Base-by-base conservation (phyloP, 2,888 invertebrate genomes). In the Drosophila mayaguana region DNA sequence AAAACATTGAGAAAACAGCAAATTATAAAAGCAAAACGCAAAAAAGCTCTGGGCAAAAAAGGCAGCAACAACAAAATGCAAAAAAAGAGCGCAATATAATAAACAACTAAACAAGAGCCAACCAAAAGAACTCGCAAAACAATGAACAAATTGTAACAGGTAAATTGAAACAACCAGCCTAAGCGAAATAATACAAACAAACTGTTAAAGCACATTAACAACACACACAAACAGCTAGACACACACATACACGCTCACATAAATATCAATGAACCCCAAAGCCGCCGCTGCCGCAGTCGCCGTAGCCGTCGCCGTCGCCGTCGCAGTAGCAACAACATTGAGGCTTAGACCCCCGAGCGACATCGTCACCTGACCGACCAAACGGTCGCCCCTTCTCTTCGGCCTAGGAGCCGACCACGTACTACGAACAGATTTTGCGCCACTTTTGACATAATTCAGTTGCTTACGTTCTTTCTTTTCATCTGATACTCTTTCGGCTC, bases 201-300 rank as follows among this genome's bases (percentile, higher is more conserved):
- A 20, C 62, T 65, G 62, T 57, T 55, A 77, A 63, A 60, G 48
- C 56, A 59, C 62, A 48, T 43, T n/a, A 42, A 14, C 8, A 36
- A 22, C 42, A 25, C 28, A 9, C 32, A 46, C 45, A 25, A 9
- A 38, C 38, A 14, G 2, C 7, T 9, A 40, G 45, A 22, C 45
- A 16, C 14, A 14, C 32, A 54, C n/a, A 63, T 18, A 40, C 11
- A 25, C 34, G 22, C 20, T 16, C 18, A 55, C 32, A 42, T 42
- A 86, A 83, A 84, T 84, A 84, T 85, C 88, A 84, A 88, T 84
- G 85, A 88, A 88, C 83, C 70, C 80, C 68, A 61, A 42, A 51
- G 55, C 18, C 36, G 53, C 3, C 53, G 48, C 28, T 9, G 46
- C 25, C 25, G 28, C 7, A 8, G 3, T 38, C 42, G 38, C 18